These are phyloP conservation scores for Amphimedon queenslandica DNA, from an alignment of 37 sponge, comb jelly and placozoan genomes.

Conservation along the genomic window DNA sequence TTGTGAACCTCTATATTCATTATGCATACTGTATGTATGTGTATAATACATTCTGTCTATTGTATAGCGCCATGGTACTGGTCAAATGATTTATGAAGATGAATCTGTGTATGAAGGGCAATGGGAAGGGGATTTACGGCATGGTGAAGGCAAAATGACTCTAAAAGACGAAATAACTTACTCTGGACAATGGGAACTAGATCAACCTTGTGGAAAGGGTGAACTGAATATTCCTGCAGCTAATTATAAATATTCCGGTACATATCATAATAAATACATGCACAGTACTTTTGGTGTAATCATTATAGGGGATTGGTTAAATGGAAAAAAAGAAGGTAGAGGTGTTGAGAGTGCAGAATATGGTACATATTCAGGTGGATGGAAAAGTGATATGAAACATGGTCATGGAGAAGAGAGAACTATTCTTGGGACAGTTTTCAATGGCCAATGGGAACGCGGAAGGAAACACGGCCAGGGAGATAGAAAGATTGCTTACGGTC, in stretches of 20 bases:
- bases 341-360: conserved; percentile 51
- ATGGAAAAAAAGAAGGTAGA: conserved; percentile 60
- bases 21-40: too few species aligned
- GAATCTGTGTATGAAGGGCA: conserved; percentile 69
- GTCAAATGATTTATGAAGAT: conserved; percentile 70
- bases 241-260: conserved; percentile 38
- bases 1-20: not conserved
- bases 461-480: conserved; percentile 61
- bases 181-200: conserved; percentile 73
- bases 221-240: conserved; percentile 15
- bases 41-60: too few species aligned
- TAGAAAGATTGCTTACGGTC: conserved; percentile 57
- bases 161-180: conserved; percentile 55
- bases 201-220: conserved; percentile 61
- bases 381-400: conserved; percentile 59
- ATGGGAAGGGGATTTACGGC: conserved; percentile 67
- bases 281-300: not conserved
- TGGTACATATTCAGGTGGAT: conserved; percentile 59
- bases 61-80: conserved; percentile 73
- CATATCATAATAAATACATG: not conserved
- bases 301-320: conserved; percentile 70
- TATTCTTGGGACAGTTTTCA: conserved; percentile 66
- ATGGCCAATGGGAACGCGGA: conserved; percentile 64
- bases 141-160: conserved; percentile 79
- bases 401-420: conserved; percentile 76